Base-by-base conservation (phyloP, 2,797 vertebrate genomes). In the Microcaecilia unicolor region DNA sequence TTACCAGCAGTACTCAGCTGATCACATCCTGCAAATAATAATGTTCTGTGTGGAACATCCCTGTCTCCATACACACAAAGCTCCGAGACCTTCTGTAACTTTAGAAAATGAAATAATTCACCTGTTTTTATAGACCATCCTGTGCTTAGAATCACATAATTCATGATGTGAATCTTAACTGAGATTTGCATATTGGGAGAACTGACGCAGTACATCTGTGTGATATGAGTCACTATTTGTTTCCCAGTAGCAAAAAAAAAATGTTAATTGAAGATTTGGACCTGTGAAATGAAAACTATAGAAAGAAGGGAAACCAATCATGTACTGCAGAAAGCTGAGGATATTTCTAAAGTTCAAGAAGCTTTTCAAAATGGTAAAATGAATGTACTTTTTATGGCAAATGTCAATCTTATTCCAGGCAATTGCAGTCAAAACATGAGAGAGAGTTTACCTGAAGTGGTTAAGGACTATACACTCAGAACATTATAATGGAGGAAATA, bases 291-390 rank as follows among this genome's bases (percentile, higher is more conserved):
- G 27, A 41, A 48, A 55, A 25, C n/a, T 25, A 41, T 34, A 55
- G 57, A 67, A 58, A 51, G 11, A 58, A 25, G 15, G 17, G 34
- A 62, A 72, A 63, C n/a, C 22, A 61, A 68, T 35, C 9, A 53
- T 42, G 44, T 54, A 17, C 24, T 51, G 15, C 23, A 65, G 32
- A 73, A 67, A 61, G 33, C 41, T 67, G 39, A 74, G 48, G 61
- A 66, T 46, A 68, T 53, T 45, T 69, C 48, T 56, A 66, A 74
- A 78, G 61, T 69, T 75, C 51, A 71, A 74, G 51, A 61, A 57
- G 23, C 25, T 74, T 76, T 70, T 67, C 18, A 44, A 11, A 51
- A 56, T 37, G 15, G 10, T 45, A 48, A 61, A 73, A 65, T 58
- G 20, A 62, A 54, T 42, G 24, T 28, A 67, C 64, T 61, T 29